phyloP scores from a whole-genome alignment of 1,140 invertebrate species.

The Hermatobates lingyangjiaoensis region DNA sequence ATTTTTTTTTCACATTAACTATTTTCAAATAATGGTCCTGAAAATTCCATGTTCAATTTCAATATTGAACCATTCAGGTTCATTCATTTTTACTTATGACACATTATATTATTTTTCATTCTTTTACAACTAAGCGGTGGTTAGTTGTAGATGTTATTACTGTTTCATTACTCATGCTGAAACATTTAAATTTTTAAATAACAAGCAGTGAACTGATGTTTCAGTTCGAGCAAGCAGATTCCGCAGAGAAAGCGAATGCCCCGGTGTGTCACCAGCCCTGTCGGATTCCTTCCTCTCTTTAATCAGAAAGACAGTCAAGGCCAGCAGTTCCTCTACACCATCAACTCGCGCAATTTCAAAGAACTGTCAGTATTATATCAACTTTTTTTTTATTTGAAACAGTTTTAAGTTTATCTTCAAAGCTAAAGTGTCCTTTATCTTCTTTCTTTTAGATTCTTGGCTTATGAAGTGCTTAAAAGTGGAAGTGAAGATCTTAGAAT shows the following conservation, averaged over 20 bases:
- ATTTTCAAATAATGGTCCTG: no score
- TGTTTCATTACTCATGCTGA: background rate
- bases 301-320: conserved; percentile 55
- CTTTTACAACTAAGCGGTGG: background rate
- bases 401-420: background rate
- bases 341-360: conserved; percentile 54
- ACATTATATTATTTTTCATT: background rate
- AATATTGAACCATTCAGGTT: background rate
- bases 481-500: conserved; percentile 47
- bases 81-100: background rate
- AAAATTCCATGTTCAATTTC: background rate
- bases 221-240: conserved; percentile 39
- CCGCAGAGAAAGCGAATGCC: conserved; percentile 49
- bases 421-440: background rate
- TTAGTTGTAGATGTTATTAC: background rate
- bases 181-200: no score
- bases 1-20: no score
- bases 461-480: conserved; percentile 56
- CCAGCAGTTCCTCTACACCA: conserved; percentile 62
- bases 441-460: conserved; percentile 39
- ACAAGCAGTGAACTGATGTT: no score
- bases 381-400: background rate
- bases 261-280: conserved; percentile 59
- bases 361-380: conserved; percentile 36
- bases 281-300: conserved; percentile 65